Percentiles rank a stretch among this genome's conserved stretches.
Conservation (phyloP, 2,797 vertebrate species). For the Sorex maritimensis region DNA sequence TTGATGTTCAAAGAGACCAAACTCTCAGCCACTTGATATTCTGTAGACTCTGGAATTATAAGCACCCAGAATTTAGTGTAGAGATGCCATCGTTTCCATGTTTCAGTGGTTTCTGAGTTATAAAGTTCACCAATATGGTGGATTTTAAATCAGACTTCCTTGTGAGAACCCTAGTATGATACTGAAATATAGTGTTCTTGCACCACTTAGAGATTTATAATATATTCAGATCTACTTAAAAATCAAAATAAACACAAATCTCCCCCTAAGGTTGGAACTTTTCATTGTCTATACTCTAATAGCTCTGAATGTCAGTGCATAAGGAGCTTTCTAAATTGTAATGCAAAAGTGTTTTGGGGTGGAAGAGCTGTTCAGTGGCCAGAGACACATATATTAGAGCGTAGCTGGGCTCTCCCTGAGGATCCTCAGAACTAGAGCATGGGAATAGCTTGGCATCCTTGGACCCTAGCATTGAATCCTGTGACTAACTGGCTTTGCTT, state of each 20-base stretch:
- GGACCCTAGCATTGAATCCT: too few species aligned
- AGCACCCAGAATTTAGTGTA: background rate
- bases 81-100: background rate
- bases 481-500: too few species aligned
- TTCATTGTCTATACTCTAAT: background rate
- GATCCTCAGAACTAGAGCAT: too few species aligned
- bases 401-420: too few species aligned
- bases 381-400: too few species aligned
- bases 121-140: background rate
- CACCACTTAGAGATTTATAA: background rate
- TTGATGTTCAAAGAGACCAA: background rate
- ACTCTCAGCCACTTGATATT: background rate
- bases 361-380: too few species aligned
- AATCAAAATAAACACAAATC: background rate
- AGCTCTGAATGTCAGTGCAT: background rate
- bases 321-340: background rate
- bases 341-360: background rate
- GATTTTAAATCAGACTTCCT: background rate
- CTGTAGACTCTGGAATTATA: constrained; percentile 13
- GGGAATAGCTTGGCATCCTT: too few species aligned
- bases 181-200: background rate
- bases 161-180: background rate
- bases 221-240: background rate
- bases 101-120: background rate
- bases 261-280: background rate